phyloP scores from a whole-genome alignment of 2,113 vertebrate genomes.

The Caloenas nicobarica region DNA sequence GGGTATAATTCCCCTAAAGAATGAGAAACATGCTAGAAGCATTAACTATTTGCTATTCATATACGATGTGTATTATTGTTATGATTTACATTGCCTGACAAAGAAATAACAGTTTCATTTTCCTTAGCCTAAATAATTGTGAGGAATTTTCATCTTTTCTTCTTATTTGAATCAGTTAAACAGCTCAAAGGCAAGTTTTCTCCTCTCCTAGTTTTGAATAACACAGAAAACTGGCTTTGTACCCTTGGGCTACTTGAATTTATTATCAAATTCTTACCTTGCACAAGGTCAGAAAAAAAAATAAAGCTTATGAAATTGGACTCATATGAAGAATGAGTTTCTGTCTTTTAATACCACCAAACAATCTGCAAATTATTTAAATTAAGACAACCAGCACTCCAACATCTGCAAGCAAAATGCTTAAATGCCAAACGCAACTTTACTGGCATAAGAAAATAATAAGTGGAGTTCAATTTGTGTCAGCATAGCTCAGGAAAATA shows the following conservation, averaged over 20 bases:
- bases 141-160: background rate
- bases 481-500: constrained; percentile 94
- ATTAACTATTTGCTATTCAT: background rate
- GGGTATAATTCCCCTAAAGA: background rate
- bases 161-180: constrained; percentile 14
- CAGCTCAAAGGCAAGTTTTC: constrained; percentile 20
- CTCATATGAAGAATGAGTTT: constrained; percentile 84
- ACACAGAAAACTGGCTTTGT: constrained; percentile 25
- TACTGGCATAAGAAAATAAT: constrained; percentile 91
- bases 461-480: constrained; percentile 94
- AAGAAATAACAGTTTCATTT: background rate
- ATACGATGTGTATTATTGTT: background rate
- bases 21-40: background rate
- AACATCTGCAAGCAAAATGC: constrained; percentile 88
- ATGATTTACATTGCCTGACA: background rate
- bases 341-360: constrained; percentile 80
- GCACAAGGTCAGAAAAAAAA: constrained; percentile 65
- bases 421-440: constrained; percentile 79
- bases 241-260: constrained; percentile 34
- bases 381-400: constrained; percentile 82
- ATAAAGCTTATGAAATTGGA: constrained; percentile 76
- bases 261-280: constrained; percentile 71
- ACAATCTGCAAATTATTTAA: constrained; percentile 89
- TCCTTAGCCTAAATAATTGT: background rate
- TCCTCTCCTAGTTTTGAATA: constrained; percentile 27